Evolutionary conservation across 2,113 vertebrate genomes (phyloP).

Genomic region (Tragelaphus buxtoni): DNA sequence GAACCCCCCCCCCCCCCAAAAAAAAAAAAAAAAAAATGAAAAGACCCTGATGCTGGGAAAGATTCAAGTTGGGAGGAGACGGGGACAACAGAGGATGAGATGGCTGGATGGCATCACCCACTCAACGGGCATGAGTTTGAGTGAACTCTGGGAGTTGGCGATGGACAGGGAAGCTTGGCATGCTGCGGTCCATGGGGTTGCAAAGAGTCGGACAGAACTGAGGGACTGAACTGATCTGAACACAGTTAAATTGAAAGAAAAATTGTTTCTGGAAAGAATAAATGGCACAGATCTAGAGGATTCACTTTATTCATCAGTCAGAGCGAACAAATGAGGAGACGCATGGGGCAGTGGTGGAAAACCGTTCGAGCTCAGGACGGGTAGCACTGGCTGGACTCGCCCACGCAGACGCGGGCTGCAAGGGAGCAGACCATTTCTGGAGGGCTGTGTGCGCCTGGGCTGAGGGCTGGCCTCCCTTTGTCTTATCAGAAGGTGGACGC

Average conservation of each 20-base stretch:
- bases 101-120: not conserved
- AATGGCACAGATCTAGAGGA: not conserved
- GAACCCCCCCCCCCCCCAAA: too few species aligned
- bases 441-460: fast-evolving
- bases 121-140: not conserved
- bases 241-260: not conserved
- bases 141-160: fast-evolving
- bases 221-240: not conserved
- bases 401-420: fast-evolving
- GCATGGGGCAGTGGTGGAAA: not conserved
- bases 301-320: fast-evolving
- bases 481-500: not conserved
- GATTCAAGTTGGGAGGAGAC: not conserved
- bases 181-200: fast-evolving
- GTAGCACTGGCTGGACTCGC: fast-evolving
- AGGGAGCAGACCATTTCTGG: not conserved
- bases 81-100: not conserved
- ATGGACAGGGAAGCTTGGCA: not conserved
- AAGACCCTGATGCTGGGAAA: not conserved
- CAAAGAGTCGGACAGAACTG: not conserved
- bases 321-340: fast-evolving
- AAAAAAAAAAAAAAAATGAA: not conserved
- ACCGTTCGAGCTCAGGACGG: not conserved
- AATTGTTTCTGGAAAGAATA: not conserved
- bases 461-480: not conserved